A percentile compares a stretch with the other conserved stretches of the same genome.
These are phyloP conservation scores for Cyrtonyx montezumae DNA, from an alignment of 2,113 vertebrate species.

Conservation along the genomic window DNA sequence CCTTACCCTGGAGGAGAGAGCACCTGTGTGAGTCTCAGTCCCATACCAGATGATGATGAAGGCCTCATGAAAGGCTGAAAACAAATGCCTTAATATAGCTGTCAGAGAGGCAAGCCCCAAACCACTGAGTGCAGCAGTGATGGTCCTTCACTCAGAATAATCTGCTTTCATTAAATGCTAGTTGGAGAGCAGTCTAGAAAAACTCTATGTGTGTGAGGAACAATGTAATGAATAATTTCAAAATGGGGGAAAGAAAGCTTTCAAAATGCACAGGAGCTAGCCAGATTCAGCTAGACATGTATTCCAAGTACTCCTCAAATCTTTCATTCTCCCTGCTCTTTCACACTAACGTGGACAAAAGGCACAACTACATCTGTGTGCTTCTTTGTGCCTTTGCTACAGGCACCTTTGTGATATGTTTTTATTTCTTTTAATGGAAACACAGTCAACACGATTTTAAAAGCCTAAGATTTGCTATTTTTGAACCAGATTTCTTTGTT, in stretches of 20 bases:
- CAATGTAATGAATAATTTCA: slow-evolving; percentile 3
- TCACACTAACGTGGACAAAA: background rate
- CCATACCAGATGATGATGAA: background rate
- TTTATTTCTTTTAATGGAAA: background rate
- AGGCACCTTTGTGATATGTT: background rate
- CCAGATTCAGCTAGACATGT: background rate
- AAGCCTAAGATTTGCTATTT: background rate
- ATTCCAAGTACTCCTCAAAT: background rate
- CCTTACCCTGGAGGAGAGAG: background rate
- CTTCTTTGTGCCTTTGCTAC: background rate
- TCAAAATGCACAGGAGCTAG: background rate
- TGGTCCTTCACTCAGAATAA: slow-evolving; percentile 52
- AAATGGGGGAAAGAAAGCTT: background rate
- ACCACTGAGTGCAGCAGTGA: background rate
- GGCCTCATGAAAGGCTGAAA: slow-evolving; percentile 33
- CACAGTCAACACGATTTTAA: background rate
- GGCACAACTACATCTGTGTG: background rate
- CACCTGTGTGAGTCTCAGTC: background rate
- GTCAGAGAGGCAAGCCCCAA: slow-evolving; percentile 21
- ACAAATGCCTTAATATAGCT: slow-evolving; percentile 19
- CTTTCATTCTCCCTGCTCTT: background rate
- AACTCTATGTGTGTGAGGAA: background rate
- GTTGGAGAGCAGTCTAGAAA: background rate
- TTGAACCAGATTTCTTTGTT: background rate
- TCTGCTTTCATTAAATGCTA: slow-evolving; percentile 30